Evolutionary conservation across 2,113 vertebrate species (phyloP).

Genomic region (Okapia johnstoni): DNA sequence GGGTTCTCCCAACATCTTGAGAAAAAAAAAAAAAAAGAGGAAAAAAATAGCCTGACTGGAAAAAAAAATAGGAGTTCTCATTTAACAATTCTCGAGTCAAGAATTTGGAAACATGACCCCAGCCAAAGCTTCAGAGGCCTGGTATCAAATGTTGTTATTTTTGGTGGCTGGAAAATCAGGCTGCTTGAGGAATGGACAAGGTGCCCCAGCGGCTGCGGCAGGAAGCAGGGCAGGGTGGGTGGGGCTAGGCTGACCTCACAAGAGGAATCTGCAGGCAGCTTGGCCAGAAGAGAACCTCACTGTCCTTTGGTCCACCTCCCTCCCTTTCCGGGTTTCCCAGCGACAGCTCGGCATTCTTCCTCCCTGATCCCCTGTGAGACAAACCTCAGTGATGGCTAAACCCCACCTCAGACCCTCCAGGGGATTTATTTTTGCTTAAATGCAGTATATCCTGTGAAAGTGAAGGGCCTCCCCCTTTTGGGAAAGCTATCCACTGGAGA

Average conservation of each 20-base stretch:
- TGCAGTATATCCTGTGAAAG: background rate
- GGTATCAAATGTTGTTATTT: conserved; percentile 73
- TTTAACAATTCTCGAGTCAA: conserved; percentile 65
- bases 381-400: background rate
- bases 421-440: background rate
- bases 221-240: background rate
- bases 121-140: conserved; percentile 50
- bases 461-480: background rate
- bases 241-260: background rate
- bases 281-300: background rate
- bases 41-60: background rate
- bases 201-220: conserved; percentile 7
- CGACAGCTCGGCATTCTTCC: background rate
- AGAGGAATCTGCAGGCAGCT: background rate
- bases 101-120: conserved; percentile 72
- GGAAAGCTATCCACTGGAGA: background rate
- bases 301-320: background rate
- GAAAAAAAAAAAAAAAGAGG: background rate
- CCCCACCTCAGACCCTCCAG: background rate
- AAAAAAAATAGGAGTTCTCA: background rate
- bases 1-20: conserved; percentile 59
- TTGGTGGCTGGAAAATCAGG: conserved; percentile 58
- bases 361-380: background rate
- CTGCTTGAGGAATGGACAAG: conserved; percentile 23
- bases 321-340: background rate